phyloP scores from a whole-genome alignment of 1,140 invertebrate genomes.

The Hyles euphorbiae region DNA sequence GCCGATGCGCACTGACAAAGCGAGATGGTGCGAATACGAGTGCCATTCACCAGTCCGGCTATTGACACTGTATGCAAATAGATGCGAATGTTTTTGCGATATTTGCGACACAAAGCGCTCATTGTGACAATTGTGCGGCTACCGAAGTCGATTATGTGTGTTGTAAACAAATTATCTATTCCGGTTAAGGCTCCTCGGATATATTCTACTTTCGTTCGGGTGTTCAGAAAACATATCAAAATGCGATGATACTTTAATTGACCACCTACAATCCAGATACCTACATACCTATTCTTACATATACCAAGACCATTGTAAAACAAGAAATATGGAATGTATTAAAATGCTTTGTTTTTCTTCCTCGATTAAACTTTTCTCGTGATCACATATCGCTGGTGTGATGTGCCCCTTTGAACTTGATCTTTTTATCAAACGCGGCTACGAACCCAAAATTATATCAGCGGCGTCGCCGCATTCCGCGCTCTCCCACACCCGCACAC shows the following conservation, averaged over 20 bases:
- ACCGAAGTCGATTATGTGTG: constrained; percentile 46
- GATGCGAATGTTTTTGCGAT: constrained; percentile 53
- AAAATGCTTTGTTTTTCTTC: background rate
- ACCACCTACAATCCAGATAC: too few species aligned
- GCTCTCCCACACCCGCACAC: constrained; percentile 28
- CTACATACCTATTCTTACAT: too few species aligned
- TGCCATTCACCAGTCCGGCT: constrained; percentile 30
- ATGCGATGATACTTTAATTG: too few species aligned
- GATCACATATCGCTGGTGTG: constrained; percentile 15
- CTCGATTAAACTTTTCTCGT: background rate
- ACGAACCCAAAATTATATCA: constrained; percentile 55
- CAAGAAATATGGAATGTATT: too few species aligned
- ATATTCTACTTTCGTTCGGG: too few species aligned
- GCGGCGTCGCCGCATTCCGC: constrained; percentile 49
- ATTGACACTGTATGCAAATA: constrained; percentile 60
- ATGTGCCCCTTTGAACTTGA: constrained; percentile 64
- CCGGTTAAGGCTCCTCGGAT: background rate
- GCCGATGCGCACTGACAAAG: constrained; percentile 18
- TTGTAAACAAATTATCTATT: constrained; percentile 37
- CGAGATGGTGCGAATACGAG: constrained; percentile 32
- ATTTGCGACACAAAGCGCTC: constrained; percentile 37
- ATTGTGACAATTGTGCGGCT: constrained; percentile 34
- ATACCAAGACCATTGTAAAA: too few species aligned
- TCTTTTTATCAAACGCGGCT: constrained; percentile 60
- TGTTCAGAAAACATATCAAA: background rate